Evolutionary conservation across 2,797 vertebrate species (phyloP), one percentile per base, ranked within the genome.

Genomic region (Taenioides sp.): DNA sequence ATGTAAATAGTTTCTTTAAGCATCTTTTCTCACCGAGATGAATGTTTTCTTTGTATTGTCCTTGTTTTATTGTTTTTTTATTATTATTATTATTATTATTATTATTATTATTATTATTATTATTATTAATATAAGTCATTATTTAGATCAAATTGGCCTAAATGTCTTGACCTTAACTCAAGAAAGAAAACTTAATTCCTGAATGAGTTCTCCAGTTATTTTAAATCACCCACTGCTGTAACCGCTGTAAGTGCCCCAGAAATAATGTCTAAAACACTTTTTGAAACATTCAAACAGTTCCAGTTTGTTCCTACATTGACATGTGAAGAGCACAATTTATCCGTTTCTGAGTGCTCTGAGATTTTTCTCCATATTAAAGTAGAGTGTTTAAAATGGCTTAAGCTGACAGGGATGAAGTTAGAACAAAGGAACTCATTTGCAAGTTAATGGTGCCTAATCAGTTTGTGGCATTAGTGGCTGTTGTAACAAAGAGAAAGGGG

Each of bases 371-470:
- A 67, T 60, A 25, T 69, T 74, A 77, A 87, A 80, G 77, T 84
- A 84, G 83, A 78, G 64, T 80, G 67, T 85, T 86, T 78, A 71
- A 84, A 88, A 79, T 65, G 70, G 81, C 81, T 70, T 76, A 80
- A 86, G 86, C 73, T 81, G 79, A 86, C 80, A 64, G 62, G 81
- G 84, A 88, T 85, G 54, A 85, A 83, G 75, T 86, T 84, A 80
- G 85, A 90, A 90, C 85, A 88, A 90, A 92, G 80, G 72, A 89
- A 84, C 73, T 86, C 47, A 91, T 91, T 91, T 90, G 88, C 88
- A 89, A 87, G 84, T 91, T 90, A 89, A 91, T 88, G 63, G 81
- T 66, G 73, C 81, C 78, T 90, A 90, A 88, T 90, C 89, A 89
- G 86, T 89, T 88, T 88, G 87, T 86, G 52, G 79, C 79, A 84